These are phyloP conservation scores for Ondatra zibethicus DNA, from an alignment of 2,113 vertebrate genomes.

Conservation along the genomic window DNA sequence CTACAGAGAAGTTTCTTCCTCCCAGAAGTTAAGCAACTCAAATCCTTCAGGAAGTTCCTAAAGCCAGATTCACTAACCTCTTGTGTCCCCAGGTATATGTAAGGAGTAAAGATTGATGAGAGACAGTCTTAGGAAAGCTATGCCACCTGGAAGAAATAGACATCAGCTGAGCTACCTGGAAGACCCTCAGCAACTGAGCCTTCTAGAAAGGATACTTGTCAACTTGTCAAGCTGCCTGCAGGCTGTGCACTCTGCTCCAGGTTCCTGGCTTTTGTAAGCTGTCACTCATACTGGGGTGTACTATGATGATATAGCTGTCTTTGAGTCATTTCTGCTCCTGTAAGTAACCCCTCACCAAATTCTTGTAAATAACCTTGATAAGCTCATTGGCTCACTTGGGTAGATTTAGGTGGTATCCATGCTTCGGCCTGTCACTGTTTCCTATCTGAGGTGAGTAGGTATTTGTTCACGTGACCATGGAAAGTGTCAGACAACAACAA, in stretches of 20 bases:
- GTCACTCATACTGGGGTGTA: background rate
- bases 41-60: background rate
- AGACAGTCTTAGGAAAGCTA: background rate
- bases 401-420: background rate
- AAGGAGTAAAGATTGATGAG: background rate
- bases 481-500: background rate
- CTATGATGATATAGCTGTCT: background rate
- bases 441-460: background rate
- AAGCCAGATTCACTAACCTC: background rate
- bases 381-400: background rate
- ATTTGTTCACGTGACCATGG: background rate
- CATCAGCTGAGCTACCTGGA: background rate
- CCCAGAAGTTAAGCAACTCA: background rate
- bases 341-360: background rate
- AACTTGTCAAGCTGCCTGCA: background rate
- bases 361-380: background rate
- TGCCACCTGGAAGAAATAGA: background rate
- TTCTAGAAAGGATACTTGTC: background rate
- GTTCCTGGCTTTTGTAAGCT: background rate
- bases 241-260: background rate
- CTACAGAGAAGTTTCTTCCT: background rate
- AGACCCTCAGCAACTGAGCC: background rate
- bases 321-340: background rate
- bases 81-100: background rate
- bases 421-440: background rate